These are phyloP conservation scores for Daphoenositta chrysoptera DNA, from an alignment of 2,113 vertebrate genomes.

Conservation along the genomic window DNA sequence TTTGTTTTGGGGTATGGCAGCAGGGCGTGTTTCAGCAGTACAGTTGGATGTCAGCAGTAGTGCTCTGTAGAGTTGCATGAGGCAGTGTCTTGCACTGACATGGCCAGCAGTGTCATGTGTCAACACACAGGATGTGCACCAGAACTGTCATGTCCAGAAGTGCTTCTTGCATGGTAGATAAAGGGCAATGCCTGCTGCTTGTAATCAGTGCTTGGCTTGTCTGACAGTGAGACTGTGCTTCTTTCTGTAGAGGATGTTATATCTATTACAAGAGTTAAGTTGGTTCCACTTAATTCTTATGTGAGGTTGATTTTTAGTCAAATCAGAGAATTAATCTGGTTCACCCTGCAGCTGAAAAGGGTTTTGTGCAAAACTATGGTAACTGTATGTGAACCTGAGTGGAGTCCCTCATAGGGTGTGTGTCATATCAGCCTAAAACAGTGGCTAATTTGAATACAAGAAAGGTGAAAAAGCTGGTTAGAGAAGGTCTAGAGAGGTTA, in stretches of 20 bases:
- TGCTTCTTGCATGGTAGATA: background rate
- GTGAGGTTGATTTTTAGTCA: background rate
- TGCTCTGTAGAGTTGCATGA: background rate
- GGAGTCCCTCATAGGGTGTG: background rate
- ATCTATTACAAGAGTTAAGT: background rate
- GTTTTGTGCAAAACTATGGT: background rate
- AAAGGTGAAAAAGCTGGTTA: background rate
- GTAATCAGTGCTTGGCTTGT: background rate
- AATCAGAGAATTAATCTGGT: background rate
- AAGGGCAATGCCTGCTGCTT: background rate
- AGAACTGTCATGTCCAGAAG: background rate
- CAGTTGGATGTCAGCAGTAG: background rate
- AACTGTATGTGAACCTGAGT: accelerated
- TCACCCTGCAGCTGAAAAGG: background rate
- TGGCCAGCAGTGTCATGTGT: background rate
- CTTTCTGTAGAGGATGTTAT: background rate
- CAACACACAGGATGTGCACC: background rate
- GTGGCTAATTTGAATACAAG: background rate
- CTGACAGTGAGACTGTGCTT: background rate
- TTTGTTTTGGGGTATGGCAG: background rate
- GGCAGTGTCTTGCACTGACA: accelerated
- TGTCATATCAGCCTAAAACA: background rate
- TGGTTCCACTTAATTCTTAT: background rate
- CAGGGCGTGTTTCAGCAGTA: background rate
- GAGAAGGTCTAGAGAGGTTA: background rate